Percentiles rank a stretch among this genome's conserved stretches.
Conservation (phyloP, 1,140 invertebrate species). For the Diabrotica undecimpunctata region DNA sequence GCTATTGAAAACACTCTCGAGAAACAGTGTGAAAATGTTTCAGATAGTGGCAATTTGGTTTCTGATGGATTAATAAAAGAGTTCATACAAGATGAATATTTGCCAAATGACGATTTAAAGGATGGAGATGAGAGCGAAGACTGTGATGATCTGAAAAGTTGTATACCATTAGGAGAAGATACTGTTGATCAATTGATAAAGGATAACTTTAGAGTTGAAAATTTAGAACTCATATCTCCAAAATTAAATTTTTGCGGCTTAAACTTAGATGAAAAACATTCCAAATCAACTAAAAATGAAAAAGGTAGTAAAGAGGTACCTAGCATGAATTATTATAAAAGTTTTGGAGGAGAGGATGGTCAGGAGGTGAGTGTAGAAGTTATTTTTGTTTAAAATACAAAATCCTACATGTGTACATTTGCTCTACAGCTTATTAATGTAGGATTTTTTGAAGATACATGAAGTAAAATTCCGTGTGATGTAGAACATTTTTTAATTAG, state of each 20-base stretch:
- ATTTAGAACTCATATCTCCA: slow-evolving; percentile 14
- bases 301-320: slow-evolving; percentile 9
- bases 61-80: not conserved
- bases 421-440: no score
- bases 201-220: slow-evolving; percentile 13
- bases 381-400: slow-evolving; percentile 15
- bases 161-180: slow-evolving; percentile 17
- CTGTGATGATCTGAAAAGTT: slow-evolving; percentile 12
- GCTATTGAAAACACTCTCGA: not conserved
- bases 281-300: slow-evolving; percentile 1
- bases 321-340: slow-evolving; percentile 14
- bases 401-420: no score
- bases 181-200: slow-evolving; percentile 16
- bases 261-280: not conserved
- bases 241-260: slow-evolving; percentile 8
- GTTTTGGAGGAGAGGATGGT: slow-evolving; percentile 4
- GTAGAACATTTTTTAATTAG: no score
- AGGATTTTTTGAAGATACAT: no score
- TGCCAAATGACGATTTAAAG: slow-evolving; percentile 10
- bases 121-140: slow-evolving; percentile 6
- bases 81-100: slow-evolving; percentile 14
- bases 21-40: not conserved
- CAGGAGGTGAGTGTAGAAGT: not conserved
- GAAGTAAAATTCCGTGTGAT: no score
- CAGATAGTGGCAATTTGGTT: slow-evolving; percentile 3